Percentiles rank a stretch among this genome's conserved stretches.
phyloP scores from a whole-genome alignment of 1,140 invertebrate species.

The Anoplolepis gracilipes region DNA sequence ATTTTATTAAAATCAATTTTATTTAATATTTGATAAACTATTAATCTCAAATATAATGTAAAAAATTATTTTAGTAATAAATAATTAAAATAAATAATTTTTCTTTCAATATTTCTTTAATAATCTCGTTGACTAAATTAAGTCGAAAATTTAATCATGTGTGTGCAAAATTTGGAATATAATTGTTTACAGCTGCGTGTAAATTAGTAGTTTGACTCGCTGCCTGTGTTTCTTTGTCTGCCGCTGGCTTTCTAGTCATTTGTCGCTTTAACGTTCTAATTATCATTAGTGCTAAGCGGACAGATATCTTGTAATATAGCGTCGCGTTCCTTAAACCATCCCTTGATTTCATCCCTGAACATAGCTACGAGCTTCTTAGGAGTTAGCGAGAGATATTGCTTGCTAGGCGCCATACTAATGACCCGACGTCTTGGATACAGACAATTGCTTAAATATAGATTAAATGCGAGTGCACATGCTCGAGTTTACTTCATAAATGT shows the following conservation, averaged over 20 bases:
- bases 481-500: background rate
- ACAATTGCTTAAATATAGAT: slow-evolving; percentile 79
- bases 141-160: background rate
- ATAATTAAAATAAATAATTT: too few relatives aligned
- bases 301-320: slow-evolving; percentile 82
- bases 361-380: slow-evolving; percentile 69
- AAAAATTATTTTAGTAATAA: background rate
- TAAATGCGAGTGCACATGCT: slow-evolving; percentile 69
- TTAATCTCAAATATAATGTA: background rate
- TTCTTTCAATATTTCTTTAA: background rate
- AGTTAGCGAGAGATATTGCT: slow-evolving; percentile 76
- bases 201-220: slow-evolving; percentile 1
- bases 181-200: background rate
- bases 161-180: background rate
- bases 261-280: slow-evolving; percentile 82
- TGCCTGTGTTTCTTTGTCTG: slow-evolving; percentile 30
- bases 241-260: slow-evolving; percentile 62
- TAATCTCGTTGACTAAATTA: background rate
- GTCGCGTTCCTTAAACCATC: slow-evolving; percentile 66
- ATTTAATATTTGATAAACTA: background rate
- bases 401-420: slow-evolving; percentile 78
- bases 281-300: slow-evolving; percentile 81
- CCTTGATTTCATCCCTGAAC: slow-evolving; percentile 26
- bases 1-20: background rate
- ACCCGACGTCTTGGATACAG: slow-evolving; percentile 72